phyloP scores from a whole-genome alignment of 2,113 vertebrate genomes.

The Pseudorectes ferrugineus region DNA sequence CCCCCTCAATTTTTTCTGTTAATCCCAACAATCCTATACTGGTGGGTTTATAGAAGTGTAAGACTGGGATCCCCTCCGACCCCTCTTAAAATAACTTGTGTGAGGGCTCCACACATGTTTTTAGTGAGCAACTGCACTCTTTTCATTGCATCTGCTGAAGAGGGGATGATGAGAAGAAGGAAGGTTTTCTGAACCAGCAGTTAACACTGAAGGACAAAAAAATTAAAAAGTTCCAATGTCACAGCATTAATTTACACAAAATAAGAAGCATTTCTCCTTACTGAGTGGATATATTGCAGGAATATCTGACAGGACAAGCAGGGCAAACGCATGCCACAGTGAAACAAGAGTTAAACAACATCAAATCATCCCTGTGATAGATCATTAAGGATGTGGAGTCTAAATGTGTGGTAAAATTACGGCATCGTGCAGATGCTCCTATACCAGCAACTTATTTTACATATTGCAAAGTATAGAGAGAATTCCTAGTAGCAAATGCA shows the following conservation, averaged over 20 bases:
- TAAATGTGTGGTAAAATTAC: slow-evolving; percentile 53
- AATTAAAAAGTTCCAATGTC: background rate
- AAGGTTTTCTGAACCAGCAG: slow-evolving; percentile 10
- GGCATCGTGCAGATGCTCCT: slow-evolving; percentile 58
- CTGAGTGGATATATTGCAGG: background rate
- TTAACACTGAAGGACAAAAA: slow-evolving; percentile 48
- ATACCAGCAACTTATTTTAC: slow-evolving; percentile 18
- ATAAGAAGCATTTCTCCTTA: slow-evolving; percentile 21
- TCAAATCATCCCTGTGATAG: slow-evolving; percentile 65
- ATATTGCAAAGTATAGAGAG: slow-evolving; percentile 9
- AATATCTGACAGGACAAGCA: background rate
- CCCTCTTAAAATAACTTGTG: background rate
- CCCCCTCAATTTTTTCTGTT: background rate
- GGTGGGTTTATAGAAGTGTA: background rate
- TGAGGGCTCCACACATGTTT: background rate
- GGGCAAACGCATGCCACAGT: background rate
- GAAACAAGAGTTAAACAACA: slow-evolving; percentile 61
- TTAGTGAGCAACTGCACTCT: slow-evolving; percentile 40
- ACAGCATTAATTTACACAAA: slow-evolving; percentile 49
- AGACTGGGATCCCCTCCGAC: background rate
- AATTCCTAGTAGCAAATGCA: background rate
- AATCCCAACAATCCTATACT: background rate
- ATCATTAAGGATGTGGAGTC: slow-evolving; percentile 65
- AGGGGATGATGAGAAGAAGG: background rate
- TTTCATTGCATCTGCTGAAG: background rate